These are phyloP conservation scores for Myoxocephalus aenaeus DNA, from an alignment of 2,797 vertebrate species.

Conservation along the genomic window DNA sequence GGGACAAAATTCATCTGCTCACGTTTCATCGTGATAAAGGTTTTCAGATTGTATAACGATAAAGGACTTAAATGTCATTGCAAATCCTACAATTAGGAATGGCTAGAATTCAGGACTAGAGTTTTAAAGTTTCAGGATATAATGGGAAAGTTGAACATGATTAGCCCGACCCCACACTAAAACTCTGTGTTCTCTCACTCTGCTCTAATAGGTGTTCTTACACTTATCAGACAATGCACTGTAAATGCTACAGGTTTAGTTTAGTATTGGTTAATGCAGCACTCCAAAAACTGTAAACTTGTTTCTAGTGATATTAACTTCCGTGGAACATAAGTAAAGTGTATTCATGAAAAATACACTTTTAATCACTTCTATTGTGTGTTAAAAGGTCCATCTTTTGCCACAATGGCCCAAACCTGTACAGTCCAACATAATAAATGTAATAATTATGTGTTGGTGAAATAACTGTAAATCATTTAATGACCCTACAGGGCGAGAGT, in stretches of 20 bases:
- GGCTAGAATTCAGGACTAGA: constrained; percentile 40
- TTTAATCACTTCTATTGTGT: constrained; percentile 54
- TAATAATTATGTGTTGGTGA: constrained; percentile 82
- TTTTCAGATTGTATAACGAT: constrained; percentile 43
- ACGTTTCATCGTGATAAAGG: constrained; percentile 60
- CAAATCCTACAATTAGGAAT: constrained; percentile 65
- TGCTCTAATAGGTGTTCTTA: constrained; percentile 24
- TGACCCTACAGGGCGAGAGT: constrained; percentile 82
- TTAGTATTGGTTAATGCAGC: constrained; percentile 32
- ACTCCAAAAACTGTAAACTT: constrained; percentile 43
- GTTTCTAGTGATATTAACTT: constrained; percentile 41
- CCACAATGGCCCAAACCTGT: constrained; percentile 57
- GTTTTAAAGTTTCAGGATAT: constrained; percentile 37
- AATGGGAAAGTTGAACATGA: constrained; percentile 30
- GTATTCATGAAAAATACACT: constrained; percentile 51
- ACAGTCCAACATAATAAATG: constrained; percentile 80
- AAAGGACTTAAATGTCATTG: constrained; percentile 66
- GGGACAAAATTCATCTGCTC: constrained; percentile 63
- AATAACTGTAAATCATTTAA: constrained; percentile 86
- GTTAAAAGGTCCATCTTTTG: constrained; percentile 63
- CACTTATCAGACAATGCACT: constrained; percentile 12
- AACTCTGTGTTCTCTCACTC: constrained; percentile 22
- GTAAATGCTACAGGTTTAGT: constrained; percentile 25
- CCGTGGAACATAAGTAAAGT: constrained; percentile 34
- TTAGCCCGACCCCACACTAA: not conserved